These are phyloP conservation scores for Syndactyla subalaris DNA, from an alignment of 2,797 vertebrate genomes.

Conservation along the genomic window DNA sequence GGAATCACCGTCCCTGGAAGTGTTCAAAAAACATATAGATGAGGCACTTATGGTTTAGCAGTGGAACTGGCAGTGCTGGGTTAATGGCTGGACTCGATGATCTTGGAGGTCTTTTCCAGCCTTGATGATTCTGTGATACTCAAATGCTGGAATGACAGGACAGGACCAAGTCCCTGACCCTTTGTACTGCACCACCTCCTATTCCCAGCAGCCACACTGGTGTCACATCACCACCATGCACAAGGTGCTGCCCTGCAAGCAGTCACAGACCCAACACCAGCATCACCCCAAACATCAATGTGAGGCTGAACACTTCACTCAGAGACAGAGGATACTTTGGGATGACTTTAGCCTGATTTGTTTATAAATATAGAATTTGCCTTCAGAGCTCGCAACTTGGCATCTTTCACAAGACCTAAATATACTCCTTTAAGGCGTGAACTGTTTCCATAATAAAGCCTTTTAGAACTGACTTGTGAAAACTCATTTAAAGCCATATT, in stretches of 20 bases:
- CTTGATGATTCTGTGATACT: background rate
- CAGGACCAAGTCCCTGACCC: background rate
- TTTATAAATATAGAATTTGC: slow-evolving; percentile 33
- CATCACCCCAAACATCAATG: background rate
- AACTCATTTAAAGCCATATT: background rate
- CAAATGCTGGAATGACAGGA: background rate
- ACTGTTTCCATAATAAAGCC: slow-evolving; percentile 22
- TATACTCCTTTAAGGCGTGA: slow-evolving; percentile 32
- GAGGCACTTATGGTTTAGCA: background rate
- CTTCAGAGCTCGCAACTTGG: slow-evolving; percentile 3
- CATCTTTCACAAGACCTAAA: slow-evolving; percentile 39
- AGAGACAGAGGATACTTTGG: background rate
- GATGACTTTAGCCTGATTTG: slow-evolving; percentile 26
- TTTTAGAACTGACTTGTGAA: background rate
- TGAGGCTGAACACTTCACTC: background rate
- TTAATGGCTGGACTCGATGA: background rate
- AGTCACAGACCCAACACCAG: background rate
- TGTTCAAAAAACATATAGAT: accelerated
- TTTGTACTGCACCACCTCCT: background rate
- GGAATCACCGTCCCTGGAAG: background rate
- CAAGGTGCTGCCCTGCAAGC: background rate
- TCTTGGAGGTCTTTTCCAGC: background rate
- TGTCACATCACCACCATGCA: background rate
- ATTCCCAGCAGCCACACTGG: background rate
- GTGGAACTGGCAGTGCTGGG: background rate